Conservation (phyloP, 2,113 vertebrate species). For the Tragelaphus scriptus region DNA sequence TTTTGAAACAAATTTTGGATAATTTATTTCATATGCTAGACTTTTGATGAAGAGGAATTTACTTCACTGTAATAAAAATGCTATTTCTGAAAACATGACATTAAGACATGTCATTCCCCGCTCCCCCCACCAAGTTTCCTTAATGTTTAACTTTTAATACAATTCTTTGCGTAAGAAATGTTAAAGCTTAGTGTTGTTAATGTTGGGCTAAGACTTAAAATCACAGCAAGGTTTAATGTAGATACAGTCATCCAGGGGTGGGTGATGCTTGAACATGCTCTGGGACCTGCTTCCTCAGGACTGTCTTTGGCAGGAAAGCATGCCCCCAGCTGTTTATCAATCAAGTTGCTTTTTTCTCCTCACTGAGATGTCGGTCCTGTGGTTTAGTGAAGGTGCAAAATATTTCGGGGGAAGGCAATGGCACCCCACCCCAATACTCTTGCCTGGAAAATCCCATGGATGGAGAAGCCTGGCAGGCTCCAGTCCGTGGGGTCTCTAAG, state of each 20-base stretch:
- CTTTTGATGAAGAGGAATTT: neutral
- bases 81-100: neutral
- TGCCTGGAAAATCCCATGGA: too few relatives aligned
- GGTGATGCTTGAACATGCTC: neutral
- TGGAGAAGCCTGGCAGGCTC: too few relatives aligned
- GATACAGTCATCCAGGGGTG: neutral
- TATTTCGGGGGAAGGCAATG: too few relatives aligned
- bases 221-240: neutral
- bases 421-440: too few relatives aligned
- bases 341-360: neutral
- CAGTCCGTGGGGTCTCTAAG: too few relatives aligned
- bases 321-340: neutral
- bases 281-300: neutral
- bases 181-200: neutral
- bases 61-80: neutral
- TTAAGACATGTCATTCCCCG: neutral
- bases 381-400: neutral
- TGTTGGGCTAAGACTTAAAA: neutral
- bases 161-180: neutral
- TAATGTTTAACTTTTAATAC: neutral
- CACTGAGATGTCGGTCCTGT: neutral
- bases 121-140: neutral
- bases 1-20: neutral
- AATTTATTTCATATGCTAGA: slow-evolving; percentile 4
- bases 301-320: neutral